Evolutionary conservation across 1,140 invertebrate species (phyloP).

Genomic region (Drosophila insularis): DNA sequence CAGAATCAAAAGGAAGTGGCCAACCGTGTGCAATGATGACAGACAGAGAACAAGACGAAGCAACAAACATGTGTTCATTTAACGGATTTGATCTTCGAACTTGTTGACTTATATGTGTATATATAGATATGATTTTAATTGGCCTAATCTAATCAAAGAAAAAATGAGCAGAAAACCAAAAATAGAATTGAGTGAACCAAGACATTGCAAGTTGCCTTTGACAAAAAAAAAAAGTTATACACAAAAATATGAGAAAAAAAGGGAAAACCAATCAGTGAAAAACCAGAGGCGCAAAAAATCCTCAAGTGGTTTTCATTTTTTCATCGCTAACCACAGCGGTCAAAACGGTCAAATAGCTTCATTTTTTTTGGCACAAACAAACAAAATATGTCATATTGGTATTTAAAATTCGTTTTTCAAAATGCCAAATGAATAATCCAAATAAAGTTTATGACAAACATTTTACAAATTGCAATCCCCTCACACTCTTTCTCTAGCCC

Average conservation of each 20-base stretch:
- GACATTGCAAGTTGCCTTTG: conserved; percentile 22
- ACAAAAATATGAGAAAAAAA: not conserved
- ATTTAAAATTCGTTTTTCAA: not conserved
- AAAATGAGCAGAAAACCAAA: conserved; percentile 18
- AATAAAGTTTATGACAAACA: conserved; percentile 4
- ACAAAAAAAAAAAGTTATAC: conserved; percentile 24
- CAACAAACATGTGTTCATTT: conserved; percentile 31
- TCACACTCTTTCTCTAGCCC: not conserved
- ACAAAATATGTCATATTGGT: conserved; percentile 28
- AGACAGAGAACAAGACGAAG: not conserved
- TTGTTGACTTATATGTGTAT: conserved; percentile 34
- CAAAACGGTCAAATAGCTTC: conserved; percentile 60
- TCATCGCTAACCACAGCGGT: conserved; percentile 49
- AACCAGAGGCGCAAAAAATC: not conserved
- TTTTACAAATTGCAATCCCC: conserved; percentile 38
- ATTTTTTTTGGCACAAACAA: not conserved
- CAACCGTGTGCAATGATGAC: not conserved
- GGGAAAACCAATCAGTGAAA: not conserved
- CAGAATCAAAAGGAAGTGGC: conserved; percentile 4
- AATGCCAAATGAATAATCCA: conserved; percentile 24
- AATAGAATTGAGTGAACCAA: conserved; percentile 11
- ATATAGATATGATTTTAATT: conserved; percentile 45
- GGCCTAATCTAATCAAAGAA: conserved; percentile 62
- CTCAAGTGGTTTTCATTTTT: conserved; percentile 25
- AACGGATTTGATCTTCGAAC: conserved; percentile 64